Evolutionary conservation across 2,113 vertebrate species (phyloP).

Genomic region (Xiphophorus hellerii): DNA sequence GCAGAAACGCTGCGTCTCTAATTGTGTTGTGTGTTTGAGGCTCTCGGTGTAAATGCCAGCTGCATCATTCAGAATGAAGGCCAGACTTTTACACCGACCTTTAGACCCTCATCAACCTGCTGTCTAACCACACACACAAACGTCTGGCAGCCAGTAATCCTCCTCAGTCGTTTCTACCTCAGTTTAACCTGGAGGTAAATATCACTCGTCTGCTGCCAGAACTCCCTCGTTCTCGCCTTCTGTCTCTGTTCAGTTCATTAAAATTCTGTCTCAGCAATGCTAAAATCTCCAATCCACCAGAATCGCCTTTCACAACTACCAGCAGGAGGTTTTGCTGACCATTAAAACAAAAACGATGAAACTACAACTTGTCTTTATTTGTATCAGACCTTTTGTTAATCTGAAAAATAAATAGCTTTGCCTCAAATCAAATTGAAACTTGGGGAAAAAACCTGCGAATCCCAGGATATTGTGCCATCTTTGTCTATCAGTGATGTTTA

Average conservation of each 20-base stretch:
- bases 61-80: constrained; percentile 60
- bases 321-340: not conserved
- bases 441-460: not conserved
- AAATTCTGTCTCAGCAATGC: not conserved
- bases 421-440: no score
- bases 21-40: constrained; percentile 15
- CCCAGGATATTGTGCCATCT: no score
- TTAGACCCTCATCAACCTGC: constrained; percentile 56
- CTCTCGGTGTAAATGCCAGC: constrained; percentile 50
- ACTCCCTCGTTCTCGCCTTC: not conserved
- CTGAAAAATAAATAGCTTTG: not conserved
- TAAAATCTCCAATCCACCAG: not conserved
- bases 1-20: constrained; percentile 10
- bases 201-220: constrained; percentile 15
- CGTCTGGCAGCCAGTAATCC: constrained; percentile 35
- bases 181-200: constrained; percentile 56
- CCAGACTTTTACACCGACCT: constrained; percentile 63
- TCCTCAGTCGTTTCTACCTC: constrained; percentile 46
- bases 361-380: no score
- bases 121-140: constrained; percentile 30
- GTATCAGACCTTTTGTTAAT: not conserved
- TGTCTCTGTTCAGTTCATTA: not conserved
- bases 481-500: no score
- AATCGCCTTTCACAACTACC: not conserved
- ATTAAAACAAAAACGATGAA: not conserved